Conservation (phyloP, 2,888 invertebrate species). For the Stictocephala bisonia region DNA sequence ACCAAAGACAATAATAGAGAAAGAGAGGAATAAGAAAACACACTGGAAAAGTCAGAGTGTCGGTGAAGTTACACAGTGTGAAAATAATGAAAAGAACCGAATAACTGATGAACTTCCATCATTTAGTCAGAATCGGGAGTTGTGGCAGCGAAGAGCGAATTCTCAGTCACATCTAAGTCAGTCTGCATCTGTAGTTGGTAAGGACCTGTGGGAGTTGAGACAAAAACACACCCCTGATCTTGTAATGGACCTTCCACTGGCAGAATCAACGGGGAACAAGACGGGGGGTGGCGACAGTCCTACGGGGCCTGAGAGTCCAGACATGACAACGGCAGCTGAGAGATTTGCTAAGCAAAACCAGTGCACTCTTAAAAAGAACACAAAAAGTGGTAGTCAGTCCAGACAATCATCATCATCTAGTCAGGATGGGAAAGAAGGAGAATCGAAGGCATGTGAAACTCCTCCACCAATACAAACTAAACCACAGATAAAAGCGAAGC, state of each 20-base stretch:
- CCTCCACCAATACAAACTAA: conserved; percentile 64
- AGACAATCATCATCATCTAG: conserved; percentile 40
- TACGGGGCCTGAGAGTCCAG: conserved; percentile 69
- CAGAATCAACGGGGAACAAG: conserved; percentile 41
- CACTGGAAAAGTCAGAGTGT: conserved; percentile 68
- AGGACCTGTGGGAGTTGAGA: conserved; percentile 65
- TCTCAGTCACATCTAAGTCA: conserved; percentile 65
- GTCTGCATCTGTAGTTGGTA: conserved; percentile 14
- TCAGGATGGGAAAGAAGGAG: conserved; percentile 33
- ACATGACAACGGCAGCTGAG: conserved; percentile 80
- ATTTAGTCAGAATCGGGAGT: conserved; percentile 68
- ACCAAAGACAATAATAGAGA: conserved; percentile 37
- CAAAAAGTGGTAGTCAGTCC: conserved; percentile 62
- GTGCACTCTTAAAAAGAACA: conserved; percentile 80
- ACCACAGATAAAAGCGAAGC: conserved; percentile 83
- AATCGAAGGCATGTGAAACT: conserved; percentile 48
- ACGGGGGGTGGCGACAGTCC: conserved; percentile 50
- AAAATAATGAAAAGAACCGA: conserved; percentile 63
- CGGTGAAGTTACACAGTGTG: conserved; percentile 66
- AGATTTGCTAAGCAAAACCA: conserved; percentile 83
- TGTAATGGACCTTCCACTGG: conserved; percentile 83
- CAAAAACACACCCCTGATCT: conserved; percentile 80
- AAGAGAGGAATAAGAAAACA: conserved; percentile 49
- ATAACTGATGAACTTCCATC: conserved; percentile 60
- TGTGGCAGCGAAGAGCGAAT: conserved; percentile 72